Conservation (phyloP, 92 coral and sea anemone genomes). For the Zoanthus sansibaricus region DNA sequence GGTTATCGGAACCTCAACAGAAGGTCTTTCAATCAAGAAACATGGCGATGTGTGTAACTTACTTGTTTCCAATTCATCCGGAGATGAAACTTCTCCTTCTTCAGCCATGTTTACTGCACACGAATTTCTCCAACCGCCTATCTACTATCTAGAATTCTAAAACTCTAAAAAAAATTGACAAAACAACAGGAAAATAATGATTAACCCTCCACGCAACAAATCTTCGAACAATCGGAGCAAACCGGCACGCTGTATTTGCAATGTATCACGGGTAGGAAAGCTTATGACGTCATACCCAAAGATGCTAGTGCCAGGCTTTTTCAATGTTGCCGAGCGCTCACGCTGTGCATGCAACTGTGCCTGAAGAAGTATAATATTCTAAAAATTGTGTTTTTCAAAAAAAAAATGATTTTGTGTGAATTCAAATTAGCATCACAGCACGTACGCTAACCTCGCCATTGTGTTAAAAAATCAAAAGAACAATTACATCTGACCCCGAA, state of each 20-base stretch:
- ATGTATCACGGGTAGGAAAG: slow-evolving; percentile 21
- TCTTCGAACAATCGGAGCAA: slow-evolving; percentile 15
- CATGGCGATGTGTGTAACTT: slow-evolving; percentile 50
- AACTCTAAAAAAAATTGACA: not conserved
- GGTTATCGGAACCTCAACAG: not conserved
- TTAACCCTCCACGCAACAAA: not conserved
- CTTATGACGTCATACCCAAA: slow-evolving; percentile 22
- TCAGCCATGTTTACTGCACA: slow-evolving; percentile 73
- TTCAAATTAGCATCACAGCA: too few species aligned
- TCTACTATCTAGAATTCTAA: not conserved
- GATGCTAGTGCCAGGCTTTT: slow-evolving; percentile 1
- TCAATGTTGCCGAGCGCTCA: too few species aligned
- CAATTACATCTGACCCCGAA: too few species aligned
- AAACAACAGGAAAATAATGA: not conserved
- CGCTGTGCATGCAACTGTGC: too few species aligned
- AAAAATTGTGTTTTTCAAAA: too few species aligned
- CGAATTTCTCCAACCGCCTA: not conserved
- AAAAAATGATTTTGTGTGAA: too few species aligned
- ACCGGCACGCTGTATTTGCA: slow-evolving; percentile 29
- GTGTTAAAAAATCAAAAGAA: too few species aligned
- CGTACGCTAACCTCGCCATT: too few species aligned
- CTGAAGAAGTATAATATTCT: not conserved
- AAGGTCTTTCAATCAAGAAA: not conserved
- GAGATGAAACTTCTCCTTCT: slow-evolving; percentile 98
- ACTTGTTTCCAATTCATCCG: slow-evolving; percentile 95